A percentile compares a stretch with the other conserved stretches of the same genome.
Evolutionary conservation across 2,888 invertebrate genomes (phyloP).

Genomic region (Melitaea athalia): DNA sequence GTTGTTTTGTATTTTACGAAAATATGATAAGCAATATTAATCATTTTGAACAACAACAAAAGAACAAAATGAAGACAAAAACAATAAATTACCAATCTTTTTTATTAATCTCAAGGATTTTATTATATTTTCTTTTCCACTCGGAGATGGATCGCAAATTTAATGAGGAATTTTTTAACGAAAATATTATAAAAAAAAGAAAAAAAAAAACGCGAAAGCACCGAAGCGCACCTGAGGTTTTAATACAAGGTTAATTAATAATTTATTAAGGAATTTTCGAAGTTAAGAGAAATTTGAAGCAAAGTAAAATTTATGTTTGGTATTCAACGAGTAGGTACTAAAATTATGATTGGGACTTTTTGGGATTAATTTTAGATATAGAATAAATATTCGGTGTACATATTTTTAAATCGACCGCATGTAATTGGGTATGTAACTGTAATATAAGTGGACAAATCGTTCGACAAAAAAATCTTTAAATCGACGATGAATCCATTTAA

Average conservation of each 20-base stretch:
- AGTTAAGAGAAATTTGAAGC: conserved; percentile 12
- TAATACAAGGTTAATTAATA: conserved; percentile 25
- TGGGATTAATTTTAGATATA: not conserved
- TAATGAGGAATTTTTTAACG: not conserved
- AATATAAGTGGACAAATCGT: no score
- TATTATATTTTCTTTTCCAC: not conserved
- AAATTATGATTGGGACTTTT: not conserved
- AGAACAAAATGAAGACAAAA: not conserved
- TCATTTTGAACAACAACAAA: not conserved
- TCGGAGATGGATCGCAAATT: not conserved
- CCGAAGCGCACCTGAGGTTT: conserved; percentile 23
- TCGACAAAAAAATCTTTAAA: no score
- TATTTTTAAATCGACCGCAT: not conserved
- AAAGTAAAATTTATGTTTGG: conserved; percentile 22
- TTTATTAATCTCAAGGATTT: not conserved
- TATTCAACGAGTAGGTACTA: conserved; percentile 13
- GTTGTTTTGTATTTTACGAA: not conserved
- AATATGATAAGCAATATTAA: not conserved
- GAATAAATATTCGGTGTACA: not conserved
- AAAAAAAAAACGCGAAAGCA: not conserved
- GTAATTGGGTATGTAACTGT: no score
- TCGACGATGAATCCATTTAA: no score
- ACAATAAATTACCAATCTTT: not conserved
- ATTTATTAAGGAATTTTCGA: conserved; percentile 22
- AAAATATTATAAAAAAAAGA: not conserved